Percentiles rank a stretch among this genome's conserved stretches.
phyloP scores from a whole-genome alignment of 2,113 vertebrate genomes.

The Phainopepla nitens region DNA sequence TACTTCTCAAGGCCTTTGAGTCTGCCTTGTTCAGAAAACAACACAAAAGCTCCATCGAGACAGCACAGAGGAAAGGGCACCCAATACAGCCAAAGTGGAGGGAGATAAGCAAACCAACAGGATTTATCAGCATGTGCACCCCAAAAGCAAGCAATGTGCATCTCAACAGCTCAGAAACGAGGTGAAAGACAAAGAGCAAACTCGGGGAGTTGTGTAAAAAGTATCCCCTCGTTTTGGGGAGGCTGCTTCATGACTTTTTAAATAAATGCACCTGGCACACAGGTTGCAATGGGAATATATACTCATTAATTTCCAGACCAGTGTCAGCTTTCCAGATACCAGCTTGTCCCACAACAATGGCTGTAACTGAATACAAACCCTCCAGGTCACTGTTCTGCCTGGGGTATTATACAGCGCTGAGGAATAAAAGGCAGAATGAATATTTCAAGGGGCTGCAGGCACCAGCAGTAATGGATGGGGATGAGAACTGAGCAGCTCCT shows the following conservation, averaged over 20 bases:
- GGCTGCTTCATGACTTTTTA: slow-evolving; percentile 3
- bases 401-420: background rate
- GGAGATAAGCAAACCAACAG: background rate
- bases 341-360: background rate
- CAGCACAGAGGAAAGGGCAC: background rate
- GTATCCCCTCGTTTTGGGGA: background rate
- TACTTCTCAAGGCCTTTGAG: background rate
- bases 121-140: background rate
- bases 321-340: slow-evolving; percentile 13
- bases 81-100: background rate
- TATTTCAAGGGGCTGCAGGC: slow-evolving; percentile 32
- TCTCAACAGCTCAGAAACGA: background rate
- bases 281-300: background rate
- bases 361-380: background rate
- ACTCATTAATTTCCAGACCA: background rate
- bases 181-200: background rate
- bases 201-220: background rate
- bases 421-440: slow-evolving; percentile 1
- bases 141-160: background rate
- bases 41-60: background rate
- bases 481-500: background rate
- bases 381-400: background rate
- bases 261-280: background rate
- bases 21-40: background rate
- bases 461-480: background rate